Base-by-base conservation (phyloP, 92 coral and sea anemone species). In the Phenganax marumi region DNA sequence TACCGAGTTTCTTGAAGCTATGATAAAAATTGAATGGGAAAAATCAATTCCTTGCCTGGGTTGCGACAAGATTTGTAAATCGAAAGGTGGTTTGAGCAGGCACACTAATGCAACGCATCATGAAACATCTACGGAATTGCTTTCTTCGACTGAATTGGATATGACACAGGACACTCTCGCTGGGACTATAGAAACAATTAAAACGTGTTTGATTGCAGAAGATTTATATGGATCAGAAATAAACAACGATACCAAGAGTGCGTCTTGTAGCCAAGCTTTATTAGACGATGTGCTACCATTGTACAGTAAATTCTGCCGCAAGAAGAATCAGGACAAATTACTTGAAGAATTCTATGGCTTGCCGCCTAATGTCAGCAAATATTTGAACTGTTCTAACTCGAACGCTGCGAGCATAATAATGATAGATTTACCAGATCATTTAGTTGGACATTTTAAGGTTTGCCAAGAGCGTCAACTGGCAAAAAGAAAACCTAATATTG, bases 41-140 rank as follows among this genome's bases (percentile, higher is more conserved):
- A 62, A 62, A 21, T 62, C 68, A 12, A n/a, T 62, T 19, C 68
- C 68, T 62, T 62, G 68, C 24, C 18, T 26, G 33, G 13, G 24
- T 7, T 62, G 68, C 68, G 10, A 25, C 0, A 19, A 62, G 24
- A 11, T 62, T 8, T 62, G 68, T 21, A 19, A 62, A 23, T 62
- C 68, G 33, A 62, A 62, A 62, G 33, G 33, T 21, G 68, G 68
- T 23, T 23, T 62, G 43, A 62, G 33, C 10, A 62, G 24, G 24
- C 68, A 62, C 68, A 62, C 68, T 12, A 62, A 62, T 33, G 22
- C 68, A 7, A 62, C n/a, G 43, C 68, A 62, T 23, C 68, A 26
- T 8, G 68, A 7, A 7, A 12, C 68, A 18, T 7, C 68, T 7
- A 17, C 10, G 0, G 10, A 8, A 1, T 8, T 7, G 8, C 12